A percentile compares a stretch with the other conserved stretches of the same genome.
Evolutionary conservation across 92 coral and sea anemone genomes (phyloP).

Genomic region (Epizoanthus illoricatus): DNA sequence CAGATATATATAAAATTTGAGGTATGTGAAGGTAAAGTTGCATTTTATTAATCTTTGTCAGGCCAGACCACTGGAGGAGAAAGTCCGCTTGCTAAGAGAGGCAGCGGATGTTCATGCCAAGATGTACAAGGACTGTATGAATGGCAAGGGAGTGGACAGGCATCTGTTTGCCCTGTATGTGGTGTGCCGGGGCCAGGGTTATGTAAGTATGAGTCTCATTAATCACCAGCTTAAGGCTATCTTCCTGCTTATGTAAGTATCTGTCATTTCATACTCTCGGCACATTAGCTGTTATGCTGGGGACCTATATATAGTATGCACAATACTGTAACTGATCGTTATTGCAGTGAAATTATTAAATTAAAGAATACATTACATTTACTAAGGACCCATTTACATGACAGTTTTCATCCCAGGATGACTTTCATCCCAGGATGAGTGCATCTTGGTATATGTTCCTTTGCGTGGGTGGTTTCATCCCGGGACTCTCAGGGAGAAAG

Average conservation of each 20-base stretch:
- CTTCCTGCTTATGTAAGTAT: background rate
- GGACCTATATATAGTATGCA: no score
- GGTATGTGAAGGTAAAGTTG: no score
- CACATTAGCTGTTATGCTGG: background rate
- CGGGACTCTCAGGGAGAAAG: no score
- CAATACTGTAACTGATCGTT: background rate
- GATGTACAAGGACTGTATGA: conserved; percentile 97
- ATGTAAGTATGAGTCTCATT: conserved; percentile 55
- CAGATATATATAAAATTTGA: no score
- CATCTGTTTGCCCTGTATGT: conserved; percentile 94
- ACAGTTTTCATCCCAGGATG: no score
- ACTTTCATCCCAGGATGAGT: no score
- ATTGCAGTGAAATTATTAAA: background rate
- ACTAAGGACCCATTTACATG: no score
- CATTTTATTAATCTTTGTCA: background rate
- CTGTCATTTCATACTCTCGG: no score
- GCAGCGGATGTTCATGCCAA: conserved; percentile 78
- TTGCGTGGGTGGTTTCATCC: no score
- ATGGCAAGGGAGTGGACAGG: conserved; percentile 93
- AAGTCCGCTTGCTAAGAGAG: conserved; percentile 46
- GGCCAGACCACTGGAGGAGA: conserved; percentile 62
- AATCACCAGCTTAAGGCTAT: no score
- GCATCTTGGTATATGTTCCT: no score
- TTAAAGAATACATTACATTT: no score
- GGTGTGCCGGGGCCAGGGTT: conserved; percentile 96